phyloP scores from a whole-genome alignment of 2,797 vertebrate genomes.

The Artibeus lituratus region DNA sequence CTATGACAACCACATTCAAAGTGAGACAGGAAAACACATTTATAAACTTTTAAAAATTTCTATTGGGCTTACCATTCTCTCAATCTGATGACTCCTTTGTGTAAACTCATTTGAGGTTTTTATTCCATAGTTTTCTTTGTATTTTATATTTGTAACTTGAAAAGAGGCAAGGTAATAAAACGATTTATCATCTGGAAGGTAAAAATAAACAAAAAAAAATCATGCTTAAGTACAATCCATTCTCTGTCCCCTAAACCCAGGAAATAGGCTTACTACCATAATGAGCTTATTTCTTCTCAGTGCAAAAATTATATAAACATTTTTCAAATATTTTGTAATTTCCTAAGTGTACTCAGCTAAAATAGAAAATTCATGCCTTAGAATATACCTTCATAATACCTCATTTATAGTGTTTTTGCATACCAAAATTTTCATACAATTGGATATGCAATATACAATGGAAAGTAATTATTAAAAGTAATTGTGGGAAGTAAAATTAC shows the following conservation, averaged over 20 bases:
- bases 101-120: conserved; percentile 67
- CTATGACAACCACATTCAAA: not conserved
- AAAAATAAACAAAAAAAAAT: conserved; percentile 26
- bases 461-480: not conserved
- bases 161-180: conserved; percentile 73
- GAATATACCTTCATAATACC: not conserved
- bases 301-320: not conserved
- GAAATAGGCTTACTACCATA: not conserved
- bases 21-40: not conserved
- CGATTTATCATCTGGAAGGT: conserved; percentile 72
- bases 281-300: not conserved
- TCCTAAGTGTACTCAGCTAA: not conserved
- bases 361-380: not conserved
- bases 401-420: not conserved
- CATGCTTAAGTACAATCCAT: not conserved
- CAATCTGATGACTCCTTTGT: conserved; percentile 72
- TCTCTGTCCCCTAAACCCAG: not conserved
- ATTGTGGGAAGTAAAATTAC: not conserved
- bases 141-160: conserved; percentile 73
- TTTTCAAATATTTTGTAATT: not conserved
- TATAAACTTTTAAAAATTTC: not conserved
- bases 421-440: not conserved
- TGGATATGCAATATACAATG: not conserved
- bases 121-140: conserved; percentile 67
- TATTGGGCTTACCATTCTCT: conserved; percentile 67